A percentile compares a stretch with the other conserved stretches of the same genome.
Conservation (phyloP, 2,797 vertebrate species). For the Melanotaenia maccullochi region DNA sequence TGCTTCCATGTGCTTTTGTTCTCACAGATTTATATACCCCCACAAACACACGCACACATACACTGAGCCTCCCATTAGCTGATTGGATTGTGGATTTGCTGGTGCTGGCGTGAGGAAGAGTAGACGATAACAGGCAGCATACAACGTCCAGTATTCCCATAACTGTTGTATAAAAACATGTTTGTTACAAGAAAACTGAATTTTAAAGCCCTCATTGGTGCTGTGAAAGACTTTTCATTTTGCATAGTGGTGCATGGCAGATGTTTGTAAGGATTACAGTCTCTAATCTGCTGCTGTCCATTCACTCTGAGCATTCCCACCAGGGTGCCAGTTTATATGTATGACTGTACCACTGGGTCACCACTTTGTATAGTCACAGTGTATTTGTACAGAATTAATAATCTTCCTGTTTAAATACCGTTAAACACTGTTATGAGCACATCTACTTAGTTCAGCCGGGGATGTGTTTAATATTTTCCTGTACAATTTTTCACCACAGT, state of each 20-base stretch:
- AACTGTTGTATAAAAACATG: conserved; percentile 5
- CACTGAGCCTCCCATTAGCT: conserved; percentile 59
- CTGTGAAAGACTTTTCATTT: conserved; percentile 38
- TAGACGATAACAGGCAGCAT: conserved; percentile 23
- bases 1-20: conserved; percentile 66
- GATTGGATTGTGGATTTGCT: conserved; percentile 41
- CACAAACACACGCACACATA: conserved; percentile 31
- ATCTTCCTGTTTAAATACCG: conserved; percentile 20
- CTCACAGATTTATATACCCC: conserved; percentile 51
- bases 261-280: conserved; percentile 66
- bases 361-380: conserved; percentile 16
- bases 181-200: conserved; percentile 22
- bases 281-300: conserved; percentile 64
- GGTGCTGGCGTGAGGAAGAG: conserved; percentile 22
- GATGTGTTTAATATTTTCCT: not conserved
- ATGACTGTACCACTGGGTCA: conserved; percentile 41
- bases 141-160: conserved; percentile 5
- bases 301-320: conserved; percentile 37
- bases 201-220: conserved; percentile 25
- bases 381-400: conserved; percentile 44
- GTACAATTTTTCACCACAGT: not conserved
- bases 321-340: conserved; percentile 24
- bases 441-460: not conserved
- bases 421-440: not conserved
- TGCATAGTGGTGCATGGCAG: conserved; percentile 55